Evolutionary conservation across 2,113 vertebrate genomes (phyloP).

Genomic region (Atherinomorus stipes): DNA sequence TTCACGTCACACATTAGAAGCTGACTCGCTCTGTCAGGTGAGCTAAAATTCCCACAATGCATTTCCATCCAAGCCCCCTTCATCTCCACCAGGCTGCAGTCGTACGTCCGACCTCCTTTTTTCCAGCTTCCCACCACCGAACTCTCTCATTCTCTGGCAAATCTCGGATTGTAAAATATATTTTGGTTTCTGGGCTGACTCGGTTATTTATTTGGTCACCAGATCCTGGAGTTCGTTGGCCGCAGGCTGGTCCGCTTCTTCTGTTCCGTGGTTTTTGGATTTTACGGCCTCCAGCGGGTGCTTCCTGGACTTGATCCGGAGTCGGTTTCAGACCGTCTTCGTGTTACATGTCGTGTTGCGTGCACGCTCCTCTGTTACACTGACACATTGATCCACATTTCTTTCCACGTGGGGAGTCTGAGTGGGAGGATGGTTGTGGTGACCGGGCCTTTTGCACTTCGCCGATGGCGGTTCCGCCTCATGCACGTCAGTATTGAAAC

Average conservation of each 20-base stretch:
- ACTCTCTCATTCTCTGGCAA: constrained; percentile 47
- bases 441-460: constrained; percentile 36
- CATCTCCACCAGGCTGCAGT: background rate
- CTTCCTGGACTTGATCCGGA: constrained; percentile 51
- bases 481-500: constrained; percentile 41
- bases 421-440: background rate
- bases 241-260: constrained; percentile 54
- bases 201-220: constrained; percentile 81
- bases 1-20: too few species aligned
- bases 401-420: background rate
- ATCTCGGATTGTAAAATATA: constrained; percentile 43
- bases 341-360: background rate
- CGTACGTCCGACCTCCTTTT: background rate
- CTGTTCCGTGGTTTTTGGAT: background rate
- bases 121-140: constrained; percentile 46
- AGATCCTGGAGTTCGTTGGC: constrained; percentile 41
- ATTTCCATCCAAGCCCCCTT: too few species aligned
- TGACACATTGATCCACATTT: background rate
- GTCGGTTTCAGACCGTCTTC: constrained; percentile 8
- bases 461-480: constrained; percentile 9
- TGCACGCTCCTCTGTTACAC: background rate
- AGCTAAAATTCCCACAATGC: too few species aligned
- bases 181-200: constrained; percentile 44
- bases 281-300: constrained; percentile 17
- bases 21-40: too few species aligned